Base-by-base conservation (phyloP, 2,113 vertebrate genomes). In the Cephalopholis sonnerati region DNA sequence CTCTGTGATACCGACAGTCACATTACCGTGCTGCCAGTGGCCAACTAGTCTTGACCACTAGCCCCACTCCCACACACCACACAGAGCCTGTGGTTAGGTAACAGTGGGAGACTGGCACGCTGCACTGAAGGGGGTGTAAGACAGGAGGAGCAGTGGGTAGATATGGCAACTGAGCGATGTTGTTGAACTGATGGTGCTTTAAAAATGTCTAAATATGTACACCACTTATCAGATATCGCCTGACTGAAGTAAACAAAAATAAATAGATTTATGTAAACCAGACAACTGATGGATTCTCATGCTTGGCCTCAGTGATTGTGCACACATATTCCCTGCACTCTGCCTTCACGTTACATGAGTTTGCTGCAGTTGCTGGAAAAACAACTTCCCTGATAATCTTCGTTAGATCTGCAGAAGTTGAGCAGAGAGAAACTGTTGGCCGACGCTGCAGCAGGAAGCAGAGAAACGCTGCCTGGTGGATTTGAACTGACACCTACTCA, bases 401-500 rank as follows among this genome's bases (percentile, higher is more conserved):
- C 57, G 27, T 75, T 39, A 25, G 39, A 74, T 64, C 51, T 65
- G 50, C 3, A 57, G 29, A 77, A 87, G 72, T 86, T 88, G 50
- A 83, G 54, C 59, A 76, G 27, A 86, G 41, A 83, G 64, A 36
- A 83, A 67, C 22, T 27, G 65, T 62, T 87, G 70, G 50, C 67
- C n/a, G 57, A 36, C 24, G n/a, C 64, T 80, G 55, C 71, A 87
- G 74, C 51, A 71, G 86, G 77, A 85, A 84, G 76, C 44, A 53
- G 69, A 86, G n/a, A 51, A 77, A 77, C n/a, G 29, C 73, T 86
- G 86, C 86, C 70, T 87, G 81, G 58, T 91, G 85, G 83, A 86
- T 90, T 88, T 93, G 92, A 93, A 92, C 94, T 50, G 79, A 93
- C 91, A 88, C 93, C 92, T 89, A 94, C 92, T 92, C 91, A 86